Percentiles rank a stretch among this genome's conserved stretches.
These are phyloP conservation scores for Callospermophilus lateralis DNA, from an alignment of 2,113 vertebrate genomes.

Conservation along the genomic window DNA sequence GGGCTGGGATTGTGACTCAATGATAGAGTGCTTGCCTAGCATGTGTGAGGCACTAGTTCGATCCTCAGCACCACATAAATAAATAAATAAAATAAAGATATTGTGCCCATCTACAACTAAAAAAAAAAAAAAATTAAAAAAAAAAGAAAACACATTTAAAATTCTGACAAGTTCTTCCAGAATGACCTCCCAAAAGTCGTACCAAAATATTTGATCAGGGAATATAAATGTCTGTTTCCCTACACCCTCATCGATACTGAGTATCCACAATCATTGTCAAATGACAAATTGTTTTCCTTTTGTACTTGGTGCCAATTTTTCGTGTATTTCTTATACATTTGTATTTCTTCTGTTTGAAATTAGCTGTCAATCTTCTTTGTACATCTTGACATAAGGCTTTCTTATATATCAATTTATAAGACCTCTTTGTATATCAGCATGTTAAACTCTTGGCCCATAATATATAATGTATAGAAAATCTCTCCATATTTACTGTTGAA, in stretches of 20 bases:
- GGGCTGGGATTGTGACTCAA: no score
- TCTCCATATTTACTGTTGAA: neutral
- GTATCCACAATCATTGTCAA: neutral
- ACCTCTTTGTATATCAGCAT: neutral
- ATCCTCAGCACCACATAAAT: no score
- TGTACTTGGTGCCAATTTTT: neutral
- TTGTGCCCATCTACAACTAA: no score
- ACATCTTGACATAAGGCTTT: neutral
- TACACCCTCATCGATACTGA: neutral
- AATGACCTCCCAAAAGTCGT: neutral
- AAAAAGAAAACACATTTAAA: neutral
- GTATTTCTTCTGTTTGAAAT: neutral
- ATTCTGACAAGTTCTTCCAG: conserved; percentile 3
- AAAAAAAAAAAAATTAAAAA: no score
- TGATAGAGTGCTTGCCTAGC: no score
- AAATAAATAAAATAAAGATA: no score
- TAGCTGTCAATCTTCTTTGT: neutral
- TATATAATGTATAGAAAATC: neutral
- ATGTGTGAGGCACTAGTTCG: no score
- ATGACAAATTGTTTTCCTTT: neutral
- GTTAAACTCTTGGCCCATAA: conserved; percentile 21
- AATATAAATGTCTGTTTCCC: neutral
- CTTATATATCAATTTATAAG: neutral
- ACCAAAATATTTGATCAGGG: neutral
- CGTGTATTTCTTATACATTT: neutral